These are phyloP conservation scores for Achatina immaculata DNA, from an alignment of 1,140 invertebrate species.

Conservation along the genomic window DNA sequence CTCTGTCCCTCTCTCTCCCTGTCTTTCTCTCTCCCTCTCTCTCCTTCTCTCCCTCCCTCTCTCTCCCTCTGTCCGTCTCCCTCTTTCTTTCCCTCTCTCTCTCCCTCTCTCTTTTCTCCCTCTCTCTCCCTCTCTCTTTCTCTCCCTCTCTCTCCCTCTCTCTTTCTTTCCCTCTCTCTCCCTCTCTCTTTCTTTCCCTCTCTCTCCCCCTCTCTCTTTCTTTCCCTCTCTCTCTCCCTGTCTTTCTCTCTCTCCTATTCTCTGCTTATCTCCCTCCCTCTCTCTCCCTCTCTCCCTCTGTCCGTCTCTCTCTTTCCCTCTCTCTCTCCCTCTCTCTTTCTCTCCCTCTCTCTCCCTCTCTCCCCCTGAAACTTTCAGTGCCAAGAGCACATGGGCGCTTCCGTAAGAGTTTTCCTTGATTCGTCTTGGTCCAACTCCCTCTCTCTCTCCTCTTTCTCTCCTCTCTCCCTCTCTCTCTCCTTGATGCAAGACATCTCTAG, in stretches of 20 bases:
- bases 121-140: neutral
- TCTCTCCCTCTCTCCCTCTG: neutral
- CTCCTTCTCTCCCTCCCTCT: neutral
- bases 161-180: neutral
- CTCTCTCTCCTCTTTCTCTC: no score
- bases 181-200: neutral
- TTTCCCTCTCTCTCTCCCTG: neutral
- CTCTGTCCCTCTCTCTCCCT: conserved; percentile 18
- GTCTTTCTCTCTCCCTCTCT: conserved; percentile 12
- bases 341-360: neutral
- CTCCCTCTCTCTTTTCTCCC: neutral
- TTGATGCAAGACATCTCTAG: no score
- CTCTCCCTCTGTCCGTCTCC: neutral
- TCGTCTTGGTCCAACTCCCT: no score
- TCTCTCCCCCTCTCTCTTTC: neutral
- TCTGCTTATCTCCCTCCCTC: neutral
- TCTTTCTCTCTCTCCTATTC: neutral
- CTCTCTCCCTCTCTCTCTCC: no score
- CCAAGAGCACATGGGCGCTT: no score
- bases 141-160: neutral
- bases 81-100: conserved; percentile 6
- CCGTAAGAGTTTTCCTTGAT: no score
- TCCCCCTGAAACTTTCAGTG: no score
- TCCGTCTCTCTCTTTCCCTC: conserved; percentile 28
- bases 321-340: conserved; percentile 5